A percentile compares a stretch with the other conserved stretches of the same genome.
These are phyloP conservation scores for Entelurus aequoreus DNA, from an alignment of 2,113 vertebrate species.

Conservation along the genomic window DNA sequence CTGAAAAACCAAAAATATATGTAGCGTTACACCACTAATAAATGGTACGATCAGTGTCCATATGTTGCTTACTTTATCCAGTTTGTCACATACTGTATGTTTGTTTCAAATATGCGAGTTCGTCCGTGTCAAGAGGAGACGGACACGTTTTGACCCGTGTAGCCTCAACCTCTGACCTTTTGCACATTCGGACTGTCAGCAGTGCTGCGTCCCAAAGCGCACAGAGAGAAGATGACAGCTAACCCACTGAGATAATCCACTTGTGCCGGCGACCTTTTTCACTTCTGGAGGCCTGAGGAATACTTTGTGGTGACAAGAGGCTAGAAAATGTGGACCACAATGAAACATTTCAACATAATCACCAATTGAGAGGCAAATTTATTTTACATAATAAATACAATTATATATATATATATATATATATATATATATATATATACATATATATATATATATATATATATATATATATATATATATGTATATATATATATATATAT, in stretches of 20 bases:
- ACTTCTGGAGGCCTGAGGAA: not conserved
- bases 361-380: too few species aligned
- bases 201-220: constrained; percentile 26
- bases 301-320: not conserved
- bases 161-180: constrained; percentile 21
- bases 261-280: not conserved
- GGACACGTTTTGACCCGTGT: constrained; percentile 6
- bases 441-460: too few species aligned
- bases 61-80: not conserved
- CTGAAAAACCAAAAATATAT: too few species aligned
- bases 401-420: too few species aligned
- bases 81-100: not conserved
- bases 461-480: too few species aligned
- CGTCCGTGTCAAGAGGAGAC: constrained; percentile 6
- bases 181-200: constrained; percentile 24
- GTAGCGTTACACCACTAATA: too few species aligned
- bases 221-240: constrained; percentile 36
- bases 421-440: too few species aligned
- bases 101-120: not conserved
- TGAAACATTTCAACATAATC: too few species aligned
- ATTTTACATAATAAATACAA: too few species aligned
- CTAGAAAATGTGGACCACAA: not conserved
- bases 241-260: constrained; percentile 7
- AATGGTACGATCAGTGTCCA: too few species aligned
- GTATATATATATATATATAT: too few species aligned